phyloP scores from a whole-genome alignment of 2,797 vertebrate species.

The Halcyon leucocephala region DNA sequence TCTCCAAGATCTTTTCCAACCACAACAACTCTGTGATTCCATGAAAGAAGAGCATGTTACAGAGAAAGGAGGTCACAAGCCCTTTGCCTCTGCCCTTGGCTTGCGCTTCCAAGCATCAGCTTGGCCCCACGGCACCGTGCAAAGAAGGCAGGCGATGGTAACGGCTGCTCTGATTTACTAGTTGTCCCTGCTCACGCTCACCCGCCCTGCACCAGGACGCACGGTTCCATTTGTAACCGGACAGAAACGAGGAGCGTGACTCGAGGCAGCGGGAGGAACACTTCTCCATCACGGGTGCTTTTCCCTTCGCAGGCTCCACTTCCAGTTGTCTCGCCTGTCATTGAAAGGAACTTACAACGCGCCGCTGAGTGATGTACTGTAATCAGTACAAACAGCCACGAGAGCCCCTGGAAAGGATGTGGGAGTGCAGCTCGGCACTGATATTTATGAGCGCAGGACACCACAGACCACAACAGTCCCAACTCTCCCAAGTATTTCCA shows the following conservation, averaged over 20 bases:
- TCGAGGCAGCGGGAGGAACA: neutral
- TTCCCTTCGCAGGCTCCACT: neutral
- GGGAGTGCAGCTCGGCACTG: neutral
- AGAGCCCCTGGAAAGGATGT: neutral
- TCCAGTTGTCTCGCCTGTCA: constrained; percentile 22
- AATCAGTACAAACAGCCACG: neutral
- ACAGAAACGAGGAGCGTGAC: fast-evolving
- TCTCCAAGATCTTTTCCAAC: neutral
- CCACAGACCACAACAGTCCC: neutral
- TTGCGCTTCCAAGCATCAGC: neutral
- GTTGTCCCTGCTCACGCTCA: neutral
- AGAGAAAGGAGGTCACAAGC: neutral
- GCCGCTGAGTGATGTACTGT: neutral
- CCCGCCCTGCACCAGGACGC: fast-evolving
- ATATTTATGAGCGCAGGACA: neutral
- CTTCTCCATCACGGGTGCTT: neutral
- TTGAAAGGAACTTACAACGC: neutral
- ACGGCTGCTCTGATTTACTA: neutral
- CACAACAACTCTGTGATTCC: too few species aligned
- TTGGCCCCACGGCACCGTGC: neutral
- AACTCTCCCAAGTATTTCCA: neutral
- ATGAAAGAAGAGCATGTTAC: neutral
- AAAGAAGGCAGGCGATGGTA: neutral
- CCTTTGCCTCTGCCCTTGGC: neutral
- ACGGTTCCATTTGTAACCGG: neutral